These are phyloP conservation scores for Malurus alboscapulatus DNA, from an alignment of 2,113 vertebrate species.

Conservation along the genomic window DNA sequence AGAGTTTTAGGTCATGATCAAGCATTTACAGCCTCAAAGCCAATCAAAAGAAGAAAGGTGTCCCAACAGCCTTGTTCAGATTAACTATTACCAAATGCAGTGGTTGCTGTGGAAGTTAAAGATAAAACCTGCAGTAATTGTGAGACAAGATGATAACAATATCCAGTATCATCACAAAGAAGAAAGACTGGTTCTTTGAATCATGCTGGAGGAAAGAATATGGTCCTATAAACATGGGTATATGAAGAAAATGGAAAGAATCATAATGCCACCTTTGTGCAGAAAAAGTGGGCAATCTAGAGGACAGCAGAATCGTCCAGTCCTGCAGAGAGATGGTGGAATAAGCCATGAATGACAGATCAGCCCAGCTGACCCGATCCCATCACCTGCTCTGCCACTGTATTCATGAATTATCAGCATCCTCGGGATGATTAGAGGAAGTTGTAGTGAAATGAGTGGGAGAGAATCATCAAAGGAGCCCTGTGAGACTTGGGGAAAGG, in stretches of 20 bases:
- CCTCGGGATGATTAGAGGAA: neutral
- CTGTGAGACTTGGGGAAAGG: neutral
- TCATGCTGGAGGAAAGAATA: neutral
- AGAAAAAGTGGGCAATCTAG: neutral
- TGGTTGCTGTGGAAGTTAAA: neutral
- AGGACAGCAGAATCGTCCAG: neutral
- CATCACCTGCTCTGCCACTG: neutral
- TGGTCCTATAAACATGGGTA: neutral
- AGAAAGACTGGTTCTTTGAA: neutral
- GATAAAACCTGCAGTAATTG: neutral
- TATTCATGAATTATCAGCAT: neutral
- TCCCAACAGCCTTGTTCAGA: neutral
- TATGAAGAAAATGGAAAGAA: neutral
- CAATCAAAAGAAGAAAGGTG: neutral
- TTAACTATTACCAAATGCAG: neutral
- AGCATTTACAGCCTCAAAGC: neutral
- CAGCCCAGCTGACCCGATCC: neutral
- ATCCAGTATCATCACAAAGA: neutral
- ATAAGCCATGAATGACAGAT: neutral
- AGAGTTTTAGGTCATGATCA: neutral
- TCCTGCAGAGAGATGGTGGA: neutral
- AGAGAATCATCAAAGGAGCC: neutral
- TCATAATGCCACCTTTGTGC: accelerated
- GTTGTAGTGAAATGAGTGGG: neutral
- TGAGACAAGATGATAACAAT: neutral